Evolutionary conservation across 2,797 vertebrate genomes (phyloP).

Genomic region (Enteromius treurensis): DNA sequence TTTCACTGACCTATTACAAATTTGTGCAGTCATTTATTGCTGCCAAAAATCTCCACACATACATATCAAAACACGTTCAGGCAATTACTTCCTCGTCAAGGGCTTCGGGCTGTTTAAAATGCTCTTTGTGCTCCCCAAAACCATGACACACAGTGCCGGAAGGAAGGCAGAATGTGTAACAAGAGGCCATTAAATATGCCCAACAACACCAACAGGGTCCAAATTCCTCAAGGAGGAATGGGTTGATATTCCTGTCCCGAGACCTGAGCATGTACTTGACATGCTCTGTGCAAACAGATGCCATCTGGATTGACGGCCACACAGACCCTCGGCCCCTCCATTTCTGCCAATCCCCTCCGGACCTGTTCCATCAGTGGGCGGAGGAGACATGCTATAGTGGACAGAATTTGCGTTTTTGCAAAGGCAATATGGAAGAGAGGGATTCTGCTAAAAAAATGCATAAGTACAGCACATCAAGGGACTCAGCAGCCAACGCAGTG

Average conservation of each 20-base stretch:
- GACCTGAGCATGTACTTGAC: constrained; percentile 27
- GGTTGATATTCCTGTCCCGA: not conserved
- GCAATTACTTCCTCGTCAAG: constrained; percentile 52
- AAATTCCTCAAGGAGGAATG: constrained; percentile 18
- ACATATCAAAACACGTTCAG: constrained; percentile 49
- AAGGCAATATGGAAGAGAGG: not conserved
- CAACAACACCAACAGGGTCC: constrained; percentile 27
- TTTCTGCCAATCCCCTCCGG: constrained; percentile 29
- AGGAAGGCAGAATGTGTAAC: constrained; percentile 47
- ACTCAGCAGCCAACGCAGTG: constrained; percentile 83
- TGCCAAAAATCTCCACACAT: constrained; percentile 40
- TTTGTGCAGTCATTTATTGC: constrained; percentile 42
- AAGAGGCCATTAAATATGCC: constrained; percentile 45
- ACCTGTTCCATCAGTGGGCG: constrained; percentile 19
- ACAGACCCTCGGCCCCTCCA: constrained; percentile 17
- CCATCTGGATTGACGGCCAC: constrained; percentile 1
- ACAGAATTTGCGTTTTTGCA: not conserved
- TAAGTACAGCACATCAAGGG: constrained; percentile 87
- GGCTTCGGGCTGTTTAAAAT: constrained; percentile 52
- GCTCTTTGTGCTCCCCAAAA: constrained; percentile 34
- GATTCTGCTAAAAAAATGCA: constrained; percentile 63
- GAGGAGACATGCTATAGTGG: not conserved
- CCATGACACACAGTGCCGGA: constrained; percentile 28
- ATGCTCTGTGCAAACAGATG: not conserved
- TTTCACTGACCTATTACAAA: constrained; percentile 48